Evolutionary conservation across 2,113 vertebrate genomes (phyloP).

Genomic region (Mesocricetus auratus): DNA sequence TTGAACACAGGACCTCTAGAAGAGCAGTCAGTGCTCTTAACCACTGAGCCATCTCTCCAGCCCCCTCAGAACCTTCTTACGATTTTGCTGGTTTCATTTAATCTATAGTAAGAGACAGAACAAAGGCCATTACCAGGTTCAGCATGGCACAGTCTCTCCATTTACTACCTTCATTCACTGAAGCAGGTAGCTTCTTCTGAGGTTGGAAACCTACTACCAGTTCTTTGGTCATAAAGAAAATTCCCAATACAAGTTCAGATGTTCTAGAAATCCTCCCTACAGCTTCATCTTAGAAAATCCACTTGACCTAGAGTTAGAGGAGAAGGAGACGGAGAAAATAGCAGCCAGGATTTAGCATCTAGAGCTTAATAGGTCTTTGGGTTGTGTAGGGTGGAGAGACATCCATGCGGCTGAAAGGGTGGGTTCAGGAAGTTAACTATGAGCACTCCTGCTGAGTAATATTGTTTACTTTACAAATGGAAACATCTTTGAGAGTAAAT

Average conservation of each 20-base stretch:
- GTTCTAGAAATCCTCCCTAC: neutral
- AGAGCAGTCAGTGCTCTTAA: too few species aligned
- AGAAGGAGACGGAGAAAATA: too few species aligned
- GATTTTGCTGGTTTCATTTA: neutral
- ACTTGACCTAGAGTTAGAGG: neutral
- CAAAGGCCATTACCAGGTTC: neutral
- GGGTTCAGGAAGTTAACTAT: neutral
- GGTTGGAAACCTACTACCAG: neutral
- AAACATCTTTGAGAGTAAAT: neutral
- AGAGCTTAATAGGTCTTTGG: neutral
- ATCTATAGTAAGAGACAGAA: neutral
- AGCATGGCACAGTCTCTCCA: neutral
- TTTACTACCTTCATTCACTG: neutral
- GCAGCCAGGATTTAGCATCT: neutral
- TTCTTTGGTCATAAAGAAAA: constrained; percentile 12
- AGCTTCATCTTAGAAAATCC: neutral
- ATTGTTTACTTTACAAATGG: neutral
- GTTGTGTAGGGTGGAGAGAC: neutral
- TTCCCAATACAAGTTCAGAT: neutral
- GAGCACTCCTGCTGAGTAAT: neutral
- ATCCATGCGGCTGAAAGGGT: neutral
- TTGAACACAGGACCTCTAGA: too few species aligned
- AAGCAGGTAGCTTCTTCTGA: neutral
- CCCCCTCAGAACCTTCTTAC: neutral
- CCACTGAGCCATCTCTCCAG: too few species aligned